Base-by-base conservation (phyloP, 2,113 vertebrate species). In the Notothenia coriiceps region DNA sequence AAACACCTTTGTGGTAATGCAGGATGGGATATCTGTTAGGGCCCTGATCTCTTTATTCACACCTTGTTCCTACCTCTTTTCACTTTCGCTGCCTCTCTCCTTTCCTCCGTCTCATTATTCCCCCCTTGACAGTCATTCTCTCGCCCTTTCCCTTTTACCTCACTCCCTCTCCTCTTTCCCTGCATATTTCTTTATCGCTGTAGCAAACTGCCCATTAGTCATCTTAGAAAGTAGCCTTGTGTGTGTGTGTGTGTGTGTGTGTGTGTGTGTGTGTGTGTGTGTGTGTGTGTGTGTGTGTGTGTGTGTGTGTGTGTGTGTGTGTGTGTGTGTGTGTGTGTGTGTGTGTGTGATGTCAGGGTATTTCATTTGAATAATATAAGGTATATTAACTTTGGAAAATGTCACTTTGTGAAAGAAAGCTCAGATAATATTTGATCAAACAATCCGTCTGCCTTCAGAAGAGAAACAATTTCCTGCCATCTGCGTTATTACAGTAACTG, bases 131-230 rank as follows among this genome's bases (percentile, higher is more conserved):
- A 17, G 70, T 51, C 55, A n/a, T 83, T 82, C 83, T 59, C 56
- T 60, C 59, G 22, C 80, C 78, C 61, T 84, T 86, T 90, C 77
- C 78, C 83, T 82, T 88, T 74, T 25, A 83, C 76, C 60, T 72
- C 62, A 0, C 29, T 63, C 67, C 70, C 44, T 70, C 71, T 65
- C 70, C 62, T 49, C 69, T 75, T 50, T 80, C 50, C 66, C 49
- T 83, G 74, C 65, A 69, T 66, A 14, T 68, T 67, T 85, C 74
- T 84, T 85, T 77, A 86, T 86, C 80, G 55, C 72, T 54, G 56
- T 55, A 55, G 79, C 61, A 84, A 78, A 84, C 81, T 71, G 67
- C 49, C 84, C 78, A 88, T 91, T 87, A 88, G 82, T 90, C 83
- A 77, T 70, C 15, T 43, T 8, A 51, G 59, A 78, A 69, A 75